Conservation (phyloP, 1,140 invertebrate genomes). For the Chelonus insularis region DNA sequence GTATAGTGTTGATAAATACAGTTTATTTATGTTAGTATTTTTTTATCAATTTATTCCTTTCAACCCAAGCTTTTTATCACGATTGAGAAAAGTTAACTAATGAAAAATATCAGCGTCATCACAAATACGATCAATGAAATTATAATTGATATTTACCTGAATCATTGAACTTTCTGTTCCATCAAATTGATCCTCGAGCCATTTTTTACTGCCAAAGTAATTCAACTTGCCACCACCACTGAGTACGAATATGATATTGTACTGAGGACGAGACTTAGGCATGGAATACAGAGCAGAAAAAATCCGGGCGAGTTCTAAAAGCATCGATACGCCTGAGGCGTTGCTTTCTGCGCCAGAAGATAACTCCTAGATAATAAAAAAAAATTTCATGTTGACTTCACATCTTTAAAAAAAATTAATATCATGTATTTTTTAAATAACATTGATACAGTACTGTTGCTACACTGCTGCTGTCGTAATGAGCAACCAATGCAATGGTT, state of each 20-base stretch:
- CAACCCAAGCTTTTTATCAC: no score
- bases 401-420: no score
- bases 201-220: conserved; percentile 94
- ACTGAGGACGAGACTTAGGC: conserved; percentile 76
- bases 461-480: conserved; percentile 89
- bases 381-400: no score
- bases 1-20: no score
- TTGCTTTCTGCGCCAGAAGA: conserved; percentile 90
- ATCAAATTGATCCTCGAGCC: conserved; percentile 92
- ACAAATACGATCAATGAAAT: no score
- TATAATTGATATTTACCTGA: conserved; percentile 74
- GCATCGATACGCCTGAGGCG: conserved; percentile 85
- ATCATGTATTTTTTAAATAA: conserved; percentile 5
- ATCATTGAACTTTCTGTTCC: conserved; percentile 70
- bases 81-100: no score
- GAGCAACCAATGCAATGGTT: conserved; percentile 86
- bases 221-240: conserved; percentile 94
- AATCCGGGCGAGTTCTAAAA: conserved; percentile 86
- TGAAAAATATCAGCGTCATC: no score
- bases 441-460: conserved; percentile 73
- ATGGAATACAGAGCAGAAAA: conserved; percentile 91
- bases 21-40: no score
- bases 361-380: conserved; percentile 67
- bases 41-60: no score
- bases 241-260: conserved; percentile 88